A percentile compares a stretch with the other conserved stretches of the same genome.
phyloP scores from a whole-genome alignment of 2,797 vertebrate genomes.

The Eulemur rubriventer region DNA sequence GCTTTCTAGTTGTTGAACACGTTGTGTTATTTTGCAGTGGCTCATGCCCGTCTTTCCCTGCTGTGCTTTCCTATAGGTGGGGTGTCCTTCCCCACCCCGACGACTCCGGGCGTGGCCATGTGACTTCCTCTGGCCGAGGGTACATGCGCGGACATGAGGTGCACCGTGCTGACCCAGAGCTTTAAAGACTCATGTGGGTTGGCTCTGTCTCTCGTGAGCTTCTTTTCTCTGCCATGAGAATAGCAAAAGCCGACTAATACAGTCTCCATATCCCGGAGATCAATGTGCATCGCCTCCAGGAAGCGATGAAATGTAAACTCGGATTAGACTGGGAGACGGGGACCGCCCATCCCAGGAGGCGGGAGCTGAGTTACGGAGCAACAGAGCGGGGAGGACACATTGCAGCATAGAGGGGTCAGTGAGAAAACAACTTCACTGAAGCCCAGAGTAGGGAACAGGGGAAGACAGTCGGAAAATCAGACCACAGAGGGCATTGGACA shows the following conservation, averaged over 20 bases:
- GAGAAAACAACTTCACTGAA: not conserved
- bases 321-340: not conserved
- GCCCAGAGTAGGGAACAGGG: no score
- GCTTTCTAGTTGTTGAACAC: not conserved
- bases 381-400: not conserved
- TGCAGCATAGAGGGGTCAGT: no score
- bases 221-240: not conserved
- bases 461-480: not conserved
- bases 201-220: not conserved
- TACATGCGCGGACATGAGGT: not conserved
- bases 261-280: not conserved
- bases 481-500: not conserved
- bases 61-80: not conserved
- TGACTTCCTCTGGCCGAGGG: not conserved
- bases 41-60: not conserved
- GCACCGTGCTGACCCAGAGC: fast-evolving
- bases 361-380: not conserved
- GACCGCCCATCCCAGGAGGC: not conserved
- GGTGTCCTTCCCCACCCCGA: no score
- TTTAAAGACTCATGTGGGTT: not conserved
- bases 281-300: not conserved
- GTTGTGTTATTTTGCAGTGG: not conserved
- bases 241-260: not conserved
- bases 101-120: not conserved
- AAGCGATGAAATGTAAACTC: not conserved